Base-by-base conservation (phyloP, 2,113 vertebrate species). In the Bostrychus sinensis region DNA sequence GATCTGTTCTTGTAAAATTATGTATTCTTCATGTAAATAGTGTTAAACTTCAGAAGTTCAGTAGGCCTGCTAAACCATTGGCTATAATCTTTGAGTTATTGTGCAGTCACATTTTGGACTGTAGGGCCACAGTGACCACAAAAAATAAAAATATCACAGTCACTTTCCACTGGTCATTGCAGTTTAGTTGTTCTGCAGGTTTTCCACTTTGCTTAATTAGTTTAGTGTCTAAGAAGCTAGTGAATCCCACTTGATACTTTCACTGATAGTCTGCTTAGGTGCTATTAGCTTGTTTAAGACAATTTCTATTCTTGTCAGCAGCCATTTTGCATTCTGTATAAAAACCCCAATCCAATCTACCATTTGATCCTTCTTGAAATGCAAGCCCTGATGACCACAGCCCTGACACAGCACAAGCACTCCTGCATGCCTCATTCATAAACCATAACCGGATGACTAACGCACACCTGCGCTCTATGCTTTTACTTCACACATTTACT, bases 381-480 rank as follows among this genome's bases (percentile, higher is more conserved):
- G 20, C 41, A 70, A 83, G 38, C 51, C 71, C 19, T n/a, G 37
- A 61, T 72, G 69, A 26, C 39, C 62, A 48, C 34, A 56, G 62
- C 25, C 23, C 37, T 32, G 50, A 61, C 38, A 67, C 26, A 34
- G 37, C 37, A 39, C 37, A 39, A 14, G 37, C 58, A 66, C 59
- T 77, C 66, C 59, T 71, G 62, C 56, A 62, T 4, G 4, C 41
- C 75, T 85, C 77, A 74, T 83, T 77, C 57, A 75, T 79, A 65
- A 87, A 79, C 46, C 56, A 81, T 82, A 28, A 42, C 30, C 53
- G 42, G 51, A 34, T 36, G 46, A 75, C 69, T 65, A 28, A 65
- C 60, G 28, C 9, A 4, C 61, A 58, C 56, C 67, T 43, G 55
- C 1, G 41, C 56, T 53, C 60, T 50, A 57, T 17, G 20, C 55